These are phyloP conservation scores for Eupleurogrammus muticus DNA, from an alignment of 2,797 vertebrate species.

Conservation along the genomic window DNA sequence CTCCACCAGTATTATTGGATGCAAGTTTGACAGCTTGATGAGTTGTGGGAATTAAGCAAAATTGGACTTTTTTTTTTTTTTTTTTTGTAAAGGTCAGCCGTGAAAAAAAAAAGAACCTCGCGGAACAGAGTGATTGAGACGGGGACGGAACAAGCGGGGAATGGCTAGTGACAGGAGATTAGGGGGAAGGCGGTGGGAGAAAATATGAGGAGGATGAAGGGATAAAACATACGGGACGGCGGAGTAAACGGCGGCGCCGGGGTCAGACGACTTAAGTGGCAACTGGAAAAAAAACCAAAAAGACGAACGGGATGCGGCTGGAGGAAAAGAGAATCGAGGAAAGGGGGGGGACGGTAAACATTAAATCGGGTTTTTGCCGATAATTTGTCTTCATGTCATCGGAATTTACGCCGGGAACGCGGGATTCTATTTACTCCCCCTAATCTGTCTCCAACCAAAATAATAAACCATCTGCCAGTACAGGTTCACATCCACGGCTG, in stretches of 20 bases:
- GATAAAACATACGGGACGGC: slow-evolving; percentile 21
- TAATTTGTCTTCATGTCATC: slow-evolving; percentile 67
- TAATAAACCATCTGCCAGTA: slow-evolving; percentile 52
- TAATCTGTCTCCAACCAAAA: slow-evolving; percentile 64
- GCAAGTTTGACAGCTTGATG: neutral
- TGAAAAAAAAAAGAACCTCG: slow-evolving; percentile 30
- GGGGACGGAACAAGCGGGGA: slow-evolving; percentile 24
- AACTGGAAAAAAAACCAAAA: neutral
- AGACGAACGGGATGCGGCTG: neutral
- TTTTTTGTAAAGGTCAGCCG: slow-evolving; percentile 38
- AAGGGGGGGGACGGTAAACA: slow-evolving; percentile 39
- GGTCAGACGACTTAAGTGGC: neutral
- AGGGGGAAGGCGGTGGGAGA: slow-evolving; percentile 23
- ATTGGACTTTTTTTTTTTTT: slow-evolving; percentile 7
- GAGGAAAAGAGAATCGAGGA: slow-evolving; percentile 5
- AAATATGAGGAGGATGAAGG: slow-evolving; percentile 40
- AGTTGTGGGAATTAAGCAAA: slow-evolving; percentile 24
- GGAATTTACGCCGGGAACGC: slow-evolving; percentile 59
- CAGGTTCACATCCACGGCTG: slow-evolving; percentile 41
- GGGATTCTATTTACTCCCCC: slow-evolving; percentile 47
- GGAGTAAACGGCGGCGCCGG: neutral
- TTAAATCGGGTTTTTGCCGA: slow-evolving; percentile 39
- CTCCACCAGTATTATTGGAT: too few relatives aligned
- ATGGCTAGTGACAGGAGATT: slow-evolving; percentile 33
- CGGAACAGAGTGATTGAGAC: slow-evolving; percentile 17